Evolutionary conservation across 2,888 invertebrate genomes (phyloP).

Genomic region (Rhamnusium bicolor): DNA sequence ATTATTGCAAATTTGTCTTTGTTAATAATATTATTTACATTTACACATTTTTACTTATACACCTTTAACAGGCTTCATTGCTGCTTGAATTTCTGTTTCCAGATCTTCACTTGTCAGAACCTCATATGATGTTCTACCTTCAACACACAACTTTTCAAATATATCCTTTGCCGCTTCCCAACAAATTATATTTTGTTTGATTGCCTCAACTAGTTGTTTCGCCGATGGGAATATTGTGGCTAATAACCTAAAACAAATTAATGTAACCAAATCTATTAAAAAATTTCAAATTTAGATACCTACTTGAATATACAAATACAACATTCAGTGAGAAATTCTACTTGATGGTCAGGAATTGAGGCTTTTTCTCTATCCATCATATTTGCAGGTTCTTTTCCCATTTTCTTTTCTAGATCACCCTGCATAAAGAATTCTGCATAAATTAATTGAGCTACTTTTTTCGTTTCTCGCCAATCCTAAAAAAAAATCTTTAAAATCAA

Average conservation of each 20-base stretch:
- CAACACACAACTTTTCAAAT: slow-evolving; percentile 62
- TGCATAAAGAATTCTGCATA: slow-evolving; percentile 91
- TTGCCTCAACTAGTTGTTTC: slow-evolving; percentile 69
- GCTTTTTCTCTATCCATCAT: slow-evolving; percentile 90
- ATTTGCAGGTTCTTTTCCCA: slow-evolving; percentile 80
- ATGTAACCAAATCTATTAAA: not conserved
- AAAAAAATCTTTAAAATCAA: slow-evolving; percentile 23
- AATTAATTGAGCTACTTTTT: slow-evolving; percentile 69
- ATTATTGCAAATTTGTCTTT: slow-evolving; percentile 38
- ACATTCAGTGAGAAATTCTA: slow-evolving; percentile 77
- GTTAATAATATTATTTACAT: slow-evolving; percentile 6
- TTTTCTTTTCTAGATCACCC: slow-evolving; percentile 87
- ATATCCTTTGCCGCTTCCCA: slow-evolving; percentile 74
- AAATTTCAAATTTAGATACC: slow-evolving; percentile 18
- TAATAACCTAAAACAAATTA: slow-evolving; percentile 72
- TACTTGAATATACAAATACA: slow-evolving; percentile 74
- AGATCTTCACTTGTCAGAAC: slow-evolving; percentile 61
- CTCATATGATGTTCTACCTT: slow-evolving; percentile 61
- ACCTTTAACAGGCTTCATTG: slow-evolving; percentile 35
- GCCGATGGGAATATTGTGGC: slow-evolving; percentile 74
- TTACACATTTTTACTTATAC: not conserved
- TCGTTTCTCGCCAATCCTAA: slow-evolving; percentile 73
- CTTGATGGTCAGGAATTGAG: slow-evolving; percentile 86
- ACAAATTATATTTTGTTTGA: slow-evolving; percentile 74
- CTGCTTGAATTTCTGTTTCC: slow-evolving; percentile 58